These are phyloP conservation scores for Urechis unicinctus DNA, from an alignment of 2,888 invertebrate species.

Conservation along the genomic window DNA sequence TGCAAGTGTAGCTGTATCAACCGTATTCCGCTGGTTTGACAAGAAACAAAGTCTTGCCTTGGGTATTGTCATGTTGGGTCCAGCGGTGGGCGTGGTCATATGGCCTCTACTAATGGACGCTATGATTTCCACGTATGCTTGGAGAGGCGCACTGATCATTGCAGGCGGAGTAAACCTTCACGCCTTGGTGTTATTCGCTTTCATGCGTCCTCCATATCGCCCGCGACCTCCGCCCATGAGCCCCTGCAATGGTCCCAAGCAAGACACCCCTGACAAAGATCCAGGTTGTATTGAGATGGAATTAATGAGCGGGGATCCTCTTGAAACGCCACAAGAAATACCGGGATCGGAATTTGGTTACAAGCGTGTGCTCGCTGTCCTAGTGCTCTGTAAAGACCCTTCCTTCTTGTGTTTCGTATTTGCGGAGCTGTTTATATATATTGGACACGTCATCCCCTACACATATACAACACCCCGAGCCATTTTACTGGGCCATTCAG, in stretches of 20 bases:
- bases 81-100: background rate
- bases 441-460: background rate
- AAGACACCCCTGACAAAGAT: too few species aligned
- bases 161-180: background rate
- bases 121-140: background rate
- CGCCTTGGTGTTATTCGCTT: background rate
- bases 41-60: background rate
- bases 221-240: background rate
- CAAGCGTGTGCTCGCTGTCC: too few species aligned
- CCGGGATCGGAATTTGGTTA: too few species aligned
- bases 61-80: background rate
- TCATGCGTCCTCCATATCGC: background rate
- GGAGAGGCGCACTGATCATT: background rate
- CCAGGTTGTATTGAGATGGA: too few species aligned
- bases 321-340: too few species aligned
- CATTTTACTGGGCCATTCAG: background rate
- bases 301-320: too few species aligned
- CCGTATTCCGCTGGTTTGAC: background rate
- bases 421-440: background rate
- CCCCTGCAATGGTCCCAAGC: background rate
- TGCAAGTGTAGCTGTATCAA: background rate
- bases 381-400: background rate
- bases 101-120: background rate
- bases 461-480: background rate
- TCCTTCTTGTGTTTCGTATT: background rate